Base-by-base conservation (phyloP, 1,140 invertebrate species). In the Caerostris extrusa region DNA sequence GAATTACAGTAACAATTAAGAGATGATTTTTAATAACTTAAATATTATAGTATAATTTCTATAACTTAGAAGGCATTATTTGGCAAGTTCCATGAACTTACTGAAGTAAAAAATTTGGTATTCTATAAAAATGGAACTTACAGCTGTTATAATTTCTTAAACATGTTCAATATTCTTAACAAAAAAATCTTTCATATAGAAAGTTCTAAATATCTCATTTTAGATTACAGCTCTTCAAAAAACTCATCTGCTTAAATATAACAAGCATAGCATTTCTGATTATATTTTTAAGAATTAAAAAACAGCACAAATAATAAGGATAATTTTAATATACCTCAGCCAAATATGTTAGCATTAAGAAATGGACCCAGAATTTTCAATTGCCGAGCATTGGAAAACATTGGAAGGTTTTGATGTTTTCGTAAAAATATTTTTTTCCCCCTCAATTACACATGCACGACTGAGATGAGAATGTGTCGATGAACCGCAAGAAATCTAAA, bases 401-500 rank as follows among this genome's bases (percentile, higher is more conserved):
- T 77, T 90, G 90, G 77, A 91, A 91, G 90, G 69, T 91, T 90
- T 90, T 91, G 71, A 90, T 90, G 69, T 91, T 57, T 71, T 91
- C 90, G 58, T 77, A 91, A 91, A 91, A 91, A 91, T 91, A 91
- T 50, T 91, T 81, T 81, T 90, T 87, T 10, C 34, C 56, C 34
- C 56, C 50, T 91, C 56, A 92, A 92, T 85, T 14, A 19, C 71
- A 69, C 77, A 92, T 83, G 90, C 77, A 92, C 57, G 91, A 87
- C 91, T 55, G 77, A 93, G 91, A 93, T 93, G 83, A 87, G 69
- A 87, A 69, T 93, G 58, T 64, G 61, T 85, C 8, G 60, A 56
- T 71, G 85, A 86, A 58, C 69, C 64, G 91, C 91, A 93, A 93
- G 64, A 93, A 93, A 87, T 93, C 91, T 93, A 93, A 93, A 87